Evolutionary conservation across 1,140 invertebrate genomes (phyloP), one percentile per base, ranked within the genome.

Genomic region (Macrobrachium nipponense): DNA sequence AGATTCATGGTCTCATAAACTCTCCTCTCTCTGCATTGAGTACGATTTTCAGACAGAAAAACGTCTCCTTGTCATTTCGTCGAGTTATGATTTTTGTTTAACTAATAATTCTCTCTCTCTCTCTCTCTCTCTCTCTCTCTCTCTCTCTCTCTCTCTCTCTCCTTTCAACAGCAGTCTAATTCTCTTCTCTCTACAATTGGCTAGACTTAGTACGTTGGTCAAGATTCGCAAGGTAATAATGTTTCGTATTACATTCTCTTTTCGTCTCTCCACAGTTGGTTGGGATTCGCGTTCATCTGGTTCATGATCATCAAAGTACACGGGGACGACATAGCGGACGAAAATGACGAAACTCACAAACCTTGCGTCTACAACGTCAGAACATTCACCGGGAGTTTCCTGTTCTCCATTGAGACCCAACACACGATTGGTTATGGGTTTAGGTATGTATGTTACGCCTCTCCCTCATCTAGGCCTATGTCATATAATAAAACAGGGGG

Each of bases 241-340:
- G 27, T 77, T 51, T 44, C 44, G 59, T 17, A 44, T 23, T 18
- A 51, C 0, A 14, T 27, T 27, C 15, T 27, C 6, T 43, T 62
- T 79, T 18, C n/a, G 2, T 62, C 1, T 61, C 44, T 75, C 44
- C 62, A 0, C 18, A 84, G 88, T 66, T 88, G 88, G 88, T 68
- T 88, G 20, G 43, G 23, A 15, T 88, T 88, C 68, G 88, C 80
- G 1, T 88, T 91, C 18, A 89, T 93, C 58, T 94, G 93, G 90
- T 94, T 91, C 89, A 87, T 93, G 18, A 91, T 93, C 79, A 89
- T 90, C 12, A 90, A 91, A 75, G 90, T 92, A 7, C 92, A 94
- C 86, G 93, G 92, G 0, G 93, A 94, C 87, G 90, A 94, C 86
- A 92, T 92, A 0, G 93, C 93, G 87, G 89, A 81, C 7, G 88